Evolutionary conservation across 1,140 invertebrate genomes (phyloP).

Genomic region (Bombus sibiricus): DNA sequence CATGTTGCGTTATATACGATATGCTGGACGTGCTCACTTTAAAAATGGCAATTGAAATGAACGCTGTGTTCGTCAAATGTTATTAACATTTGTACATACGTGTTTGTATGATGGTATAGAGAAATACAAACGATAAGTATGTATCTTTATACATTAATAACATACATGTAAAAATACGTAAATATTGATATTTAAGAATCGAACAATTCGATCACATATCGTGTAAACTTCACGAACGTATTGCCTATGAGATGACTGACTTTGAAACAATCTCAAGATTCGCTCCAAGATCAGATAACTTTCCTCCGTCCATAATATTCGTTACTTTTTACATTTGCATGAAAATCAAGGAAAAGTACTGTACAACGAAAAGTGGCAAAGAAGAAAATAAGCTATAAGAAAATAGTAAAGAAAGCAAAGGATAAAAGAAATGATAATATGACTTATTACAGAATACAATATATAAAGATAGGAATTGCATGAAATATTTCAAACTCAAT

Average conservation of each 20-base stretch:
- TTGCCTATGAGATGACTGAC: not conserved
- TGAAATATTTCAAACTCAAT: not conserved
- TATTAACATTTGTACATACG: not conserved
- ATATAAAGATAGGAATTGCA: not conserved
- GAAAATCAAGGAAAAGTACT: not conserved
- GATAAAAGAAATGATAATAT: not conserved
- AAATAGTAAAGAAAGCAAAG: not conserved
- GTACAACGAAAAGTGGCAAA: not conserved
- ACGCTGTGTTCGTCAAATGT: too few relatives aligned
- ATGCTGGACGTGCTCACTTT: not conserved
- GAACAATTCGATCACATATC: not conserved
- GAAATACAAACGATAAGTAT: not conserved
- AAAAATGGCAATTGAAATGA: not conserved
- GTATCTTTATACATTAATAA: not conserved
- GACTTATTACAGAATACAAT: not conserved
- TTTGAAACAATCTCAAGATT: not conserved
- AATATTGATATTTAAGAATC: not conserved
- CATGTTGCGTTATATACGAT: not conserved
- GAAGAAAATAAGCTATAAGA: not conserved
- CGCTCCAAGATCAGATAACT: not conserved
- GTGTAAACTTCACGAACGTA: not conserved
- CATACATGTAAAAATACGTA: not conserved
- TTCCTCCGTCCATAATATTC: not conserved
- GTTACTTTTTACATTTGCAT: not conserved
- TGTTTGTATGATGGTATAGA: not conserved